Evolutionary conservation across 1,140 invertebrate species (phyloP).

Genomic region (Penaeus indicus): DNA sequence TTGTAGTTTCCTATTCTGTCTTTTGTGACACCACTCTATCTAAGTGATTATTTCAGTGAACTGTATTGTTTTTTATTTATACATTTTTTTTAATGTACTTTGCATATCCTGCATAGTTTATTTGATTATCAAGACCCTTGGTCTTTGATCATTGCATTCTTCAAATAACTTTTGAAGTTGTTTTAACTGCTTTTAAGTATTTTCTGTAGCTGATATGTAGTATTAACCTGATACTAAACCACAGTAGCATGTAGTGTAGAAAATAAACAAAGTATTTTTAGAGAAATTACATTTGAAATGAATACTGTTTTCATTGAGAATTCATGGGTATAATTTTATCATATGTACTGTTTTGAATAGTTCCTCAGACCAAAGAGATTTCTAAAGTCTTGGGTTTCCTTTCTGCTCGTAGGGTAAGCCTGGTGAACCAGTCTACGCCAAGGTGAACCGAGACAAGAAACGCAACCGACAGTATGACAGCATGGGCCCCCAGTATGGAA

Average conservation of each 20-base stretch:
- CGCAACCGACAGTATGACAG: constrained; percentile 61
- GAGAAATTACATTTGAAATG: background rate
- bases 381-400: background rate
- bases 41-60: background rate
- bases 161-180: too few relatives aligned
- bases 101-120: background rate
- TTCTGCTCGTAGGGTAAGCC: constrained; percentile 71
- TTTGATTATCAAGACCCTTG: constrained; percentile 2
- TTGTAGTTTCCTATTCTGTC: constrained; percentile 18
- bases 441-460: constrained; percentile 85
- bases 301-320: background rate
- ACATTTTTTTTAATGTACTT: background rate
- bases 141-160: background rate
- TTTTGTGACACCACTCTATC: constrained; percentile 8
- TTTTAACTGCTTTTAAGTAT: too few relatives aligned
- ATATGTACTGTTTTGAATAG: constrained; percentile 16
- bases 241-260: background rate
- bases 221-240: constrained; percentile 2
- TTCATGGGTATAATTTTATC: background rate
- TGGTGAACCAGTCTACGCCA: constrained; percentile 83
- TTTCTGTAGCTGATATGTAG: too few relatives aligned
- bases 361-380: constrained; percentile 5
- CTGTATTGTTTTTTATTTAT: background rate
- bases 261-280: background rate
- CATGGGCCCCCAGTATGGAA: constrained; percentile 39